A percentile compares a stretch with the other conserved stretches of the same genome.
Conservation (phyloP, 2,113 vertebrate species). For the Murina feae region DNA sequence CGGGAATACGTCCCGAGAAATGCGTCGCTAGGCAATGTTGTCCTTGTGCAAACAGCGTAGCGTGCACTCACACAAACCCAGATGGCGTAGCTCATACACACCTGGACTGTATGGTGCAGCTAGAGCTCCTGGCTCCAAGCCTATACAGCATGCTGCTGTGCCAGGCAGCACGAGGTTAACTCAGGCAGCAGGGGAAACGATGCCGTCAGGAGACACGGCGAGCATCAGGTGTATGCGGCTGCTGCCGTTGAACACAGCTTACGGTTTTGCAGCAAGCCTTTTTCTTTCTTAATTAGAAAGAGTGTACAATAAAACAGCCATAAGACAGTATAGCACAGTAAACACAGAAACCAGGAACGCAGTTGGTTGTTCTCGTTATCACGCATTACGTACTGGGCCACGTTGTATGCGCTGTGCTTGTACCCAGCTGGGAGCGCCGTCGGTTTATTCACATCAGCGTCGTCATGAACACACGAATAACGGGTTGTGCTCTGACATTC, state of each 20-base stretch:
- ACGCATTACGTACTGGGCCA: no score
- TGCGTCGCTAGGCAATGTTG: no score
- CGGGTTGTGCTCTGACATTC: not conserved
- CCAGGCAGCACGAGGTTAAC: not conserved
- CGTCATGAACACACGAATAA: accelerated
- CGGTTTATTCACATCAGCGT: not conserved
- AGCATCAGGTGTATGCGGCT: not conserved
- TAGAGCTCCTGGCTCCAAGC: not conserved
- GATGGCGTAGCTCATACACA: not conserved
- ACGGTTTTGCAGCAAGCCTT: not conserved
- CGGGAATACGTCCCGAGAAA: not conserved
- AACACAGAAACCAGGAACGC: not conserved
- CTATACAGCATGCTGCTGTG: not conserved
- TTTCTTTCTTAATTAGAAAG: not conserved
- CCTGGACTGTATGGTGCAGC: not conserved
- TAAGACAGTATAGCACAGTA: not conserved
- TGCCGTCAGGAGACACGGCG: no score
- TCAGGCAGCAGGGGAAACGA: not conserved
- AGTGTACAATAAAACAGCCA: no score
- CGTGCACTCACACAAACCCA: not conserved
- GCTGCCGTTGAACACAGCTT: not conserved
- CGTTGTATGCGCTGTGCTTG: not conserved
- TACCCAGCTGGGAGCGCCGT: no score
- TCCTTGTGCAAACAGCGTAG: not conserved
- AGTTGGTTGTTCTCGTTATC: not conserved